Evolutionary conservation across 2,888 invertebrate genomes (phyloP), one percentile per base, ranked within the genome.

Genomic region (Epistrophe eligans): DNA sequence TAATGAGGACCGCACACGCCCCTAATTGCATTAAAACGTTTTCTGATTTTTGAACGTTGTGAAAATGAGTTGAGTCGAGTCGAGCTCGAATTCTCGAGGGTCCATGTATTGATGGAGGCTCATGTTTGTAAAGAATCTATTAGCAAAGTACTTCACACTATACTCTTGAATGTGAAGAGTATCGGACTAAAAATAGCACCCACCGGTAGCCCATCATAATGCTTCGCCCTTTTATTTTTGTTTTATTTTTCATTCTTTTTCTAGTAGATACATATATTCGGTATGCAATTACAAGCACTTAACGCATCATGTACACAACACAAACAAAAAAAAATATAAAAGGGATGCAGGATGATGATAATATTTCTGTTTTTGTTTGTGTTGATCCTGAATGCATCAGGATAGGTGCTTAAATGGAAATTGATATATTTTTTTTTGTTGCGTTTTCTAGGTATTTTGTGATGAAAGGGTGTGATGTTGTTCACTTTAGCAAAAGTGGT

Each of bases 1-100:
- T 81, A 81, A 85, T 77, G 85, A 84, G 84, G 66, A 81, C 81
- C 73, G 50, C 77, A 62, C 62, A 73, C 67, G 81, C 67, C 81
- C 81, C 77, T 85, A 81, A 85, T 85, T 81, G 85, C 80, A 84
- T 72, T 72, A 38, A 77, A 80, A 80, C 45, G 40, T 19, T 62
- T 43, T 67, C 67, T 77, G 77, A 67, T 80, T 80, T 77, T 73
- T 66, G 76, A 57, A 58, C 45, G 70, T 70, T 70, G 24, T 55
- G 70, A 70, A 70, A 70, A 70, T 38, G 55, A 50, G 35, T 52
- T 10, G 43, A 43, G 10, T n/a, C 13, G 48, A 64, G 32, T 35
- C 10, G 24, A 24, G 11, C n/a, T 15, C 1, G n/a, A n/a, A n/a
- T n/a, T n/a, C n/a, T n/a, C n/a, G 28, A 66, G 32, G 48, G 38